phyloP scores from a whole-genome alignment of 1,140 invertebrate genomes.

The Vanessa atalanta region DNA sequence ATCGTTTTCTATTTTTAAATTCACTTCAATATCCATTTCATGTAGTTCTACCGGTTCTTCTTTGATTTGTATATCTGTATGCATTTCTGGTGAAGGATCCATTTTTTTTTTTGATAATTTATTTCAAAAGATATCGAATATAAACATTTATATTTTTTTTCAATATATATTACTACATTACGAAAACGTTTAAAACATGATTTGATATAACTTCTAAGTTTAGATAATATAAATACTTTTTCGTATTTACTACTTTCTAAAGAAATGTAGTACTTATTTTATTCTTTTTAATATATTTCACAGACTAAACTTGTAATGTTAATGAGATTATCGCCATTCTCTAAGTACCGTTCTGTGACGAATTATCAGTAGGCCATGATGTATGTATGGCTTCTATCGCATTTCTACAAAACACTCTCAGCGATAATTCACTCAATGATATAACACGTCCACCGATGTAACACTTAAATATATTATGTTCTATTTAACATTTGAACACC shows the following conservation, averaged over 20 bases:
- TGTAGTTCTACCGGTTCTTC: constrained; percentile 4
- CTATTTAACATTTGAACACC: background rate
- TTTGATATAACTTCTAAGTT: background rate
- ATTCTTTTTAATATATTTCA: background rate
- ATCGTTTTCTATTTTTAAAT: constrained; percentile 18
- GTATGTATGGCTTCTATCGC: constrained; percentile 41
- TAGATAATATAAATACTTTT: background rate
- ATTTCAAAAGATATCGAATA: background rate
- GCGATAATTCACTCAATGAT: background rate
- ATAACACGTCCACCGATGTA: background rate
- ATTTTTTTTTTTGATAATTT: background rate
- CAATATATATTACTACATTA: too few species aligned
- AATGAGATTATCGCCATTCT: constrained; percentile 8
- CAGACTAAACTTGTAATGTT: background rate
- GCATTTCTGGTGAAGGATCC: background rate
- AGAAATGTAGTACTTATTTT: background rate
- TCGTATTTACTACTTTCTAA: background rate
- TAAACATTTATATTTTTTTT: background rate
- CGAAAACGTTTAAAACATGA: background rate
- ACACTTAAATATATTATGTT: background rate
- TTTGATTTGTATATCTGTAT: constrained; percentile 21
- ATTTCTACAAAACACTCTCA: constrained; percentile 37
- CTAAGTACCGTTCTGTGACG: constrained; percentile 18
- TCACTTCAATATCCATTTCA: constrained; percentile 5
- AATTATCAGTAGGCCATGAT: constrained; percentile 28